Base-by-base conservation (phyloP, 2,888 invertebrate species). In the Lottia scabra region DNA sequence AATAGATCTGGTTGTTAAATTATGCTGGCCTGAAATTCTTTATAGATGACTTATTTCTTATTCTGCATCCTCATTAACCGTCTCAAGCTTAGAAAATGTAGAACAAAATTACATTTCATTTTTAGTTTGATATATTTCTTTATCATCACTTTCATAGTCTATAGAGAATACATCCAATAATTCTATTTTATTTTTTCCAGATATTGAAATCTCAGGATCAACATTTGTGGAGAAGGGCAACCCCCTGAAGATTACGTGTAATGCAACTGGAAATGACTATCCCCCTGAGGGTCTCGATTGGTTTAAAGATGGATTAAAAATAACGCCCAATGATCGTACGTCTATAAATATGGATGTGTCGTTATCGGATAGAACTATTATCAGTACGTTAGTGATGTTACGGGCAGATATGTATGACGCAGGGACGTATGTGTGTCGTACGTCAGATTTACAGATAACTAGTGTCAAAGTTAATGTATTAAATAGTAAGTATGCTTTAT, bases 361-460 rank as follows among this genome's bases (percentile, higher is more conserved):
- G 10, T 64, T 76, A n/a, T 65, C 66, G 16, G 68, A 74, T 45
- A 75, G 80, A 64, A 84, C 81, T 64, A 80, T 83, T 38, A 78
- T 79, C 48, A 83, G 84, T 75, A 73, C 73, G n/a, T 73, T 85
- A 70, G 74, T 78, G 63, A 81, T 83, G 23, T 65, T 76, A 45
- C 72, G 77, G 23, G 75, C 79, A 30, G 74, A 67, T 10, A 82
- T 84, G 83, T 64, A 66, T 8, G 85, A 85, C 65, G 78, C 81
- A 0, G 85, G 84, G 13, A 83, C 80, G 8, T 85, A 85, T 71
- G 80, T 82, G 19, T 85, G 85, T 73, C 74, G 84, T 56, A 81
- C 80, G n/a, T 80, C 83, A 10, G 78, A 81, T 65, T 66, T 71
- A 13, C 79, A 83, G 71, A 81, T 83, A 26, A 78, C 79, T 56